Conservation (phyloP, 2,797 vertebrate species). For the Sebastiscus tertius region DNA sequence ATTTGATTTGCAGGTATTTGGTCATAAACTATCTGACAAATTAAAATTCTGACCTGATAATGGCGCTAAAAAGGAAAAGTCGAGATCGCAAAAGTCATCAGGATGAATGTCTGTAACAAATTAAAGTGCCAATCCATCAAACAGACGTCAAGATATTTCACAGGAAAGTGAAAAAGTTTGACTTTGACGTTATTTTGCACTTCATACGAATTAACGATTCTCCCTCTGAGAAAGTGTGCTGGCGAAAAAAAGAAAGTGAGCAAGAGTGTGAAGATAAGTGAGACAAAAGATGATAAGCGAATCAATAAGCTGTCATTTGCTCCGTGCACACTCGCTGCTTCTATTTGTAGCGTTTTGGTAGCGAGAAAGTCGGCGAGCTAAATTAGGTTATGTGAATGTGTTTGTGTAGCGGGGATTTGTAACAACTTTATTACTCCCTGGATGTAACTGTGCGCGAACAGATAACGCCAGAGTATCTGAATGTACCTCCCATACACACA, state of each 20-base stretch:
- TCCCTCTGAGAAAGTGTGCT: not conserved
- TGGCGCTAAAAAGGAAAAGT: not conserved
- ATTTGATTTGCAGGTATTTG: not conserved
- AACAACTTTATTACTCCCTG: slow-evolving; percentile 63
- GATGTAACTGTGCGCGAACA: slow-evolving; percentile 48
- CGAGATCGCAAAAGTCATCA: not conserved
- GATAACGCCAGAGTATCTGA: slow-evolving; percentile 52
- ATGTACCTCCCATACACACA: slow-evolving; percentile 23
- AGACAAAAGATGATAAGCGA: slow-evolving; percentile 17
- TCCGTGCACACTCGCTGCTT: not conserved
- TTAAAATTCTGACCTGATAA: not conserved
- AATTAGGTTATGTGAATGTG: slow-evolving; percentile 41
- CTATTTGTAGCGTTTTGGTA: slow-evolving; percentile 26
- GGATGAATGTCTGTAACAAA: not conserved
- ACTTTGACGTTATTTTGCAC: not conserved
- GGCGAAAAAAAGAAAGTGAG: not conserved
- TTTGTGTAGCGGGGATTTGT: slow-evolving; percentile 41
- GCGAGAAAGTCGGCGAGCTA: slow-evolving; percentile 4
- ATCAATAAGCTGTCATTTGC: slow-evolving; percentile 9
- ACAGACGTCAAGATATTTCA: not conserved
- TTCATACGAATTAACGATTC: no score
- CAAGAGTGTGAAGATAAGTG: not conserved
- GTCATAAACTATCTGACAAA: not conserved
- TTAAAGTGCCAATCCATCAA: not conserved
- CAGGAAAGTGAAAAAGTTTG: not conserved